Conservation (phyloP, 2,113 vertebrate species). For the Datnioides undecimradiatus region DNA sequence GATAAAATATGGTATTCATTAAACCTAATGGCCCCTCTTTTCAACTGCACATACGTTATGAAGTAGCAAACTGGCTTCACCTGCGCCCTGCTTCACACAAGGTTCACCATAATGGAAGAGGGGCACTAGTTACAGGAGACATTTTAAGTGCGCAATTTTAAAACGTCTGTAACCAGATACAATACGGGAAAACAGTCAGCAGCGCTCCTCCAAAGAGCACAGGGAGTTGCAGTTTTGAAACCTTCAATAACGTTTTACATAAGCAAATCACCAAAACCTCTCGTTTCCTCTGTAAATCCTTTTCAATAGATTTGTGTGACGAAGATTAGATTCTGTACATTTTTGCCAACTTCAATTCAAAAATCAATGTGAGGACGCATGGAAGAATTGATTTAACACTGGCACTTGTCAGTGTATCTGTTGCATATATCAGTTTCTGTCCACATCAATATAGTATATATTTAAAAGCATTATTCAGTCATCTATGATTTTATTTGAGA, state of each 20-base stretch:
- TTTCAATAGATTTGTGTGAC: slow-evolving; percentile 24
- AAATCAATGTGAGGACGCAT: not conserved
- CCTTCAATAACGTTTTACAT: not conserved
- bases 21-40: slow-evolving; percentile 68
- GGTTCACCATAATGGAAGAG: slow-evolving; percentile 68
- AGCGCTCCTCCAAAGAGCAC: slow-evolving; percentile 37
- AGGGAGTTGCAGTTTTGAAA: slow-evolving; percentile 17
- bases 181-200: slow-evolving; percentile 48
- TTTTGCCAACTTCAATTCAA: not conserved
- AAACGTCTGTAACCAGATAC: slow-evolving; percentile 74
- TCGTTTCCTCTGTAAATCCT: not conserved
- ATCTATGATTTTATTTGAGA: not conserved
- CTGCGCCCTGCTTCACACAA: slow-evolving; percentile 58
- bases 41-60: slow-evolving; percentile 57
- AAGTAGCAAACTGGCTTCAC: slow-evolving; percentile 69
- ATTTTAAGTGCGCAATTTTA: slow-evolving; percentile 78
- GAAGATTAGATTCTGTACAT: not conserved
- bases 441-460: not conserved
- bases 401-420: not conserved
- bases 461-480: slow-evolving; percentile 1
- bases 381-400: not conserved
- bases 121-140: slow-evolving; percentile 76
- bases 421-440: too few relatives aligned
- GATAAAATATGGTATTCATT: slow-evolving; percentile 82
- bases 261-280: slow-evolving; percentile 10